Base-by-base conservation (phyloP, 2,113 vertebrate genomes). In the Coturnix japonica region DNA sequence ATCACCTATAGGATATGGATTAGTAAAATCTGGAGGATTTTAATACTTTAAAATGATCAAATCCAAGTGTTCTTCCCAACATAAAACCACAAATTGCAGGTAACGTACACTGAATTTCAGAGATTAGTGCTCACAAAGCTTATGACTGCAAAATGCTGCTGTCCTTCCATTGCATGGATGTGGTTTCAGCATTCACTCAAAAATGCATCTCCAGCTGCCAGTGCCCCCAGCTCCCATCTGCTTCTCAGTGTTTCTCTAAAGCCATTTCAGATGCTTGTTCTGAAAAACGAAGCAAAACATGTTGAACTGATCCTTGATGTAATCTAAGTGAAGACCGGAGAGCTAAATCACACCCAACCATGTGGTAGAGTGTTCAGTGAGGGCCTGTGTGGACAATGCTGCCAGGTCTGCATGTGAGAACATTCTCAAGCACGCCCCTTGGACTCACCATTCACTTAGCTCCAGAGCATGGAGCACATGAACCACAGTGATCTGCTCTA, bases 401-500 rank as follows among this genome's bases (percentile, higher is more conserved):
- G 39, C 74, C 77, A 63, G 37, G 28, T 6, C 64, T 80, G 59
- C 31, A 19, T 1, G 18, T 69, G 3, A 57, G 70, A 44, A 17
- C 1, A 0, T 75, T 44, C 53, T 88, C 26, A 80, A 83, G 43
- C 61, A 54, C 30, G 47, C 75, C 78, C 86, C 70, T 14, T 2
- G 54, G 53, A 60, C 23, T 69, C 57, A 69, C 26, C 11, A 11
- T 22, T 59, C 78, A 46, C 89, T 80, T 0, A 31, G 37, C n/a
- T 59, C 79, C 16, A 28, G 57, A 64, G 51, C 39, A 8, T 0
- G 35, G 41, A 66, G 49, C 59, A 49, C 59, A 7, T 47, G 78
- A 94, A 74, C 85, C 72, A 85, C 84, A 75, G 67, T 44, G 78
- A 81, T 60, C 72, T 81, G 39, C 41, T 81, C 74, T 23, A 75